Evolutionary conservation across 1,140 invertebrate genomes (phyloP), one percentile per base, ranked within the genome.

Genomic region (Gyrodactylus salaris): DNA sequence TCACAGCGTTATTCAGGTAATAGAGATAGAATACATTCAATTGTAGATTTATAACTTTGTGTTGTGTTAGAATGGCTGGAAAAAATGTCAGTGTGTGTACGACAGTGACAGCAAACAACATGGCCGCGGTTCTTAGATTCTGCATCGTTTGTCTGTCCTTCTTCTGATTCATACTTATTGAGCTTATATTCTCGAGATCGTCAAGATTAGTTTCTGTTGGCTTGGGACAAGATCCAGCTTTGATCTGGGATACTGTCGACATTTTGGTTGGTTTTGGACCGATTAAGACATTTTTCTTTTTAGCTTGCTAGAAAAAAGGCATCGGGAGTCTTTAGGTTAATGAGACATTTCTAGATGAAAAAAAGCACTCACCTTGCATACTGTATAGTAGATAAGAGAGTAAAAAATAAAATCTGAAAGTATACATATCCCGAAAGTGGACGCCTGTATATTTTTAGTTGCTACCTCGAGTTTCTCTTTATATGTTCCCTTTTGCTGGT

Each of bases 1-100:
- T 71, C 26, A 25, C 70, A 71, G 70, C 70, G 26, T 71, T 71
- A 25, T 71, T 71, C 20, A 71, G 20, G n/a, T 24, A 71, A 25
- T 71, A 71, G 16, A 71, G 26, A 71, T 71, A 71, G 25, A 71
- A 71, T 25, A 71, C 24, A 2, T 21, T 21, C 20, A 71, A 25
- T 24, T 71, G 21, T 20, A 71, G n/a, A 1, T 22, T 25, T 16
- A 71, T 71, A 2, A 71, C 26, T 71, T 25, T 1, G 20, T 71
- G 25, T 24, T 20, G 24, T 26, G 20, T 22, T n/a, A 71, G 26
- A 22, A 24, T 71, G 23, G 21, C 24, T 24, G 70, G 70, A 7
- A 71, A 25, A 71, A 71, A 71, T 20, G 70, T 71, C 24, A 71
- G 21, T 25, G 26, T 24, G n/a, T 71, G 25, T 2, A 25, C 25